Evolutionary conservation across 2,888 invertebrate species (phyloP).

Genomic region (Pimpla rufipes): DNA sequence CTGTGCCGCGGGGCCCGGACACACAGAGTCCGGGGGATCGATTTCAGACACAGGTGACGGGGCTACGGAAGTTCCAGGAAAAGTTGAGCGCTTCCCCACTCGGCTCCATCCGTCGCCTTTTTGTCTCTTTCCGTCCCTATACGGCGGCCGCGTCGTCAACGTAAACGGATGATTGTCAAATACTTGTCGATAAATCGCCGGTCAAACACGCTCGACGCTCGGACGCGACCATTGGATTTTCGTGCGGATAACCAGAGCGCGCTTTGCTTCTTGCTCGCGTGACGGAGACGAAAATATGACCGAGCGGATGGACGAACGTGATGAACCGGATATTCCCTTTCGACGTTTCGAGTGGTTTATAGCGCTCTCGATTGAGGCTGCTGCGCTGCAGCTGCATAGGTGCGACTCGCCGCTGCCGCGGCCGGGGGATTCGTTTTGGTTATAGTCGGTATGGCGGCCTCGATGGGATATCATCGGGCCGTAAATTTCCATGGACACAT

Average conservation of each 20-base stretch:
- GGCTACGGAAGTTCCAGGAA: slow-evolving; percentile 56
- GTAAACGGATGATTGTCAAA: slow-evolving; percentile 43
- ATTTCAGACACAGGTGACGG: slow-evolving; percentile 64
- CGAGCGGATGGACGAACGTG: neutral
- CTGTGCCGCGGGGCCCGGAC: slow-evolving; percentile 54
- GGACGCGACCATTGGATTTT: neutral
- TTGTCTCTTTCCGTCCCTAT: neutral
- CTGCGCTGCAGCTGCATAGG: neutral
- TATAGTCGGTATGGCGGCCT: no score
- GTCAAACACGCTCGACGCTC: slow-evolving; percentile 7
- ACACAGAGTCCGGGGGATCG: slow-evolving; percentile 66
- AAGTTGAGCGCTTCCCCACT: slow-evolving; percentile 26
- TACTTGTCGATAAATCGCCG: slow-evolving; percentile 33
- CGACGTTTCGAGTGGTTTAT: neutral
- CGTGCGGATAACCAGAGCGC: slow-evolving; percentile 1
- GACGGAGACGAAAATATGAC: slow-evolving; percentile 36
- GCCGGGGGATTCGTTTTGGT: no score
- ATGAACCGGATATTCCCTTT: slow-evolving; percentile 21
- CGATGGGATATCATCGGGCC: no score
- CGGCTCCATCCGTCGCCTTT: neutral
- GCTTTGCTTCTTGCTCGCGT: neutral
- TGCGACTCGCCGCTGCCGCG: no score
- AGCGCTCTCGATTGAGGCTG: neutral
- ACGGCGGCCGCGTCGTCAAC: neutral
- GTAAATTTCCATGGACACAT: neutral